Conservation (phyloP, 2,113 vertebrate genomes). For the Vanacampus margaritifer region DNA sequence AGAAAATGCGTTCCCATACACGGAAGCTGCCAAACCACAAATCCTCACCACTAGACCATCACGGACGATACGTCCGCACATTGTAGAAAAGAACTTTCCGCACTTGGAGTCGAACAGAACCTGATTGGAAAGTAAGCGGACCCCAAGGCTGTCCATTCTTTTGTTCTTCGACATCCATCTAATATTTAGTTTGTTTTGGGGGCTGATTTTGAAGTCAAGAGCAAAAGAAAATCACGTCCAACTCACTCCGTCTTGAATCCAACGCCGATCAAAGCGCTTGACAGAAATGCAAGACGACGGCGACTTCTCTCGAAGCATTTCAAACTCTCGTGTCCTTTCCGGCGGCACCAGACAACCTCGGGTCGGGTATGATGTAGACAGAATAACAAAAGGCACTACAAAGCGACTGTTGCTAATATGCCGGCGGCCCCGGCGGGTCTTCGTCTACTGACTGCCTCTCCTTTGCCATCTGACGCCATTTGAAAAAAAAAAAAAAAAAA, state of each 20-base stretch:
- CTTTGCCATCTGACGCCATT: neutral
- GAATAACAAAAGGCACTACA: neutral
- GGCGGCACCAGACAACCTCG: neutral
- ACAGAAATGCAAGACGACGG: neutral
- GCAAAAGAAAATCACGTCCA: neutral
- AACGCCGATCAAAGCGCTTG: neutral
- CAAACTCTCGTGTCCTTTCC: slow-evolving; percentile 1
- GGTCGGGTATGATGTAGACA: neutral
- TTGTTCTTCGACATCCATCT: neutral
- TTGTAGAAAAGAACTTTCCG: too few relatives aligned
- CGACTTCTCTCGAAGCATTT: neutral
- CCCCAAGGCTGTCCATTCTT: neutral
- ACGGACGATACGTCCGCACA: too few relatives aligned
- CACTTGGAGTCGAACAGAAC: too few relatives aligned
- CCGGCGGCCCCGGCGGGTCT: neutral
- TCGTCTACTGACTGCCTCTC: neutral
- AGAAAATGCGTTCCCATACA: too few relatives aligned
- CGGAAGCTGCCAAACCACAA: neutral
- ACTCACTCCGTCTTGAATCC: neutral
- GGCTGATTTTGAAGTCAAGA: neutral
- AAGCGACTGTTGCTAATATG: too few relatives aligned
- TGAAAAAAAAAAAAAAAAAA: too few relatives aligned
- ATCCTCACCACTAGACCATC: neutral
- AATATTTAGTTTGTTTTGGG: neutral
- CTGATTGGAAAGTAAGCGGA: too few relatives aligned